phyloP scores from a whole-genome alignment of 2,113 vertebrate species.

The Mesitornis unicolor region DNA sequence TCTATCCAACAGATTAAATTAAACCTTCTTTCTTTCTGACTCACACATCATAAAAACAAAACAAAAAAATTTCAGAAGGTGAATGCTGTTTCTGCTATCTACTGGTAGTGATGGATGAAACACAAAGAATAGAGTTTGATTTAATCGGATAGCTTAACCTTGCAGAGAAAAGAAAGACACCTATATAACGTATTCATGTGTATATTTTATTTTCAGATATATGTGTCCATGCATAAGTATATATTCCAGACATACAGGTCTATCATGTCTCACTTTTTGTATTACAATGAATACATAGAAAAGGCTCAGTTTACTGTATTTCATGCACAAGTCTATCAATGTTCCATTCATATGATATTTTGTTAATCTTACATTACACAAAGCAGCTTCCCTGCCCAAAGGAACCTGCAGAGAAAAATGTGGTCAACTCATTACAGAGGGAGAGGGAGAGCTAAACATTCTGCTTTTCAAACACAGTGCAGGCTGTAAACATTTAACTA shows the following conservation, averaged over 20 bases:
- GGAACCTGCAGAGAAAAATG: neutral
- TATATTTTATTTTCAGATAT: conserved; percentile 30
- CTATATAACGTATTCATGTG: neutral
- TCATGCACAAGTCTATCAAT: neutral
- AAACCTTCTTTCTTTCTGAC: conserved; percentile 13
- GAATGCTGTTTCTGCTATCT: conserved; percentile 24
- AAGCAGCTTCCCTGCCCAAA: neutral
- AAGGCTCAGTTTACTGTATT: neutral
- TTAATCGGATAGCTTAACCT: conserved; percentile 53
- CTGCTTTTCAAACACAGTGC: neutral
- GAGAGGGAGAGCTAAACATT: neutral
- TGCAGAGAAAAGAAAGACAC: conserved; percentile 16
- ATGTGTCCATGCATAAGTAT: neutral
- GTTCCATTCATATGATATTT: neutral
- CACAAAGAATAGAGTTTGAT: conserved; percentile 1
- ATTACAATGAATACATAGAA: neutral
- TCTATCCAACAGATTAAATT: conserved; percentile 31
- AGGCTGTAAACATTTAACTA: neutral
- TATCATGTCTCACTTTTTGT: neutral
- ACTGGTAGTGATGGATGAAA: conserved; percentile 38
- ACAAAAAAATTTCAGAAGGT: neutral
- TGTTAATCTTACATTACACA: neutral
- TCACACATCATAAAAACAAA: conserved; percentile 21
- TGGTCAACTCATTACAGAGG: neutral
- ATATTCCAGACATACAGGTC: neutral